Evolutionary conservation across 2,888 invertebrate species (phyloP).

Genomic region (Baccha elongata): DNA sequence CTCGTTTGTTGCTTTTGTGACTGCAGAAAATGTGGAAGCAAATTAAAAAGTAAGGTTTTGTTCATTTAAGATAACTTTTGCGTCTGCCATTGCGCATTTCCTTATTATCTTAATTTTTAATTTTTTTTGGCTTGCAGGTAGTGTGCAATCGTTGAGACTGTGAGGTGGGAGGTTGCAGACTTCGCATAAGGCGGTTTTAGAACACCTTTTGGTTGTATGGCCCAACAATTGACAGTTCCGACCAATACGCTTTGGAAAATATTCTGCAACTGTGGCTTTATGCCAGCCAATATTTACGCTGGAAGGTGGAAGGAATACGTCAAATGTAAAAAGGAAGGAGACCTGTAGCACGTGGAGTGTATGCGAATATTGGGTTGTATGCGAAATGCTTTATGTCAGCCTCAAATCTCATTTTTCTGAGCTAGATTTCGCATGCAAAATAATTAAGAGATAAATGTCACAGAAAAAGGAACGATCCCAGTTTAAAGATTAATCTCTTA

Average conservation of each 20-base stretch:
- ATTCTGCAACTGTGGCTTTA: conserved; percentile 9
- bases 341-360: no score
- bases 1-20: background rate
- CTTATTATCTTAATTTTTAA: conserved; percentile 24
- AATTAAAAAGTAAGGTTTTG: background rate
- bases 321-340: conserved; percentile 24
- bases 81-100: conserved; percentile 21
- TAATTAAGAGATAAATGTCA: no score
- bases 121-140: conserved; percentile 23
- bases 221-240: conserved; percentile 19
- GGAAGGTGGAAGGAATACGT: conserved; percentile 19
- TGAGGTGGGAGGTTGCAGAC: background rate
- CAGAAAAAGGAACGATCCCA: no score
- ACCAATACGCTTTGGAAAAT: conserved; percentile 25
- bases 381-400: no score
- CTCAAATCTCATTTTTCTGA: no score
- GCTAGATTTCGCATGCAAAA: no score
- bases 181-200: background rate
- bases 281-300: conserved; percentile 13
- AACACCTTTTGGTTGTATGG: conserved; percentile 1
- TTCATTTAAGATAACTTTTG: background rate
- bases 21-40: conserved; percentile 22
- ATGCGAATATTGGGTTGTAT: no score
- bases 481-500: no score
- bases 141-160: background rate